Evolutionary conservation across 2,888 invertebrate species (phyloP).

Genomic region (Platypus cylindrus): DNA sequence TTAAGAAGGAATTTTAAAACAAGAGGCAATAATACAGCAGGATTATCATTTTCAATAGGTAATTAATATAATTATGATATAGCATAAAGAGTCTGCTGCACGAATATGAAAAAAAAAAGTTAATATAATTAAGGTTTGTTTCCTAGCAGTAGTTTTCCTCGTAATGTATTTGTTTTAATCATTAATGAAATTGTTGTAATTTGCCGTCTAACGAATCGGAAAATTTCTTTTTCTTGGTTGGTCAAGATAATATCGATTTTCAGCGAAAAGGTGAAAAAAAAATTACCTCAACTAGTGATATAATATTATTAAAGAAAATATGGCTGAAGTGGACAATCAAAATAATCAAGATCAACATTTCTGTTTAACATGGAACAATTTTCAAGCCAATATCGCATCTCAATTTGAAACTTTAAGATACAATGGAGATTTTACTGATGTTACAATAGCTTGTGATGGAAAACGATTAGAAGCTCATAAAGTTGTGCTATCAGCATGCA

Average conservation of each 20-base stretch:
- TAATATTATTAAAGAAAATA: constrained; percentile 14
- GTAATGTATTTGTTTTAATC: too few species aligned
- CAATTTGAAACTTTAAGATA: constrained; percentile 74
- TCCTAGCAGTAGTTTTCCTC: too few species aligned
- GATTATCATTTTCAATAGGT: too few species aligned
- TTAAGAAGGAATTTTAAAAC: too few species aligned
- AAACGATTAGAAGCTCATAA: constrained; percentile 74
- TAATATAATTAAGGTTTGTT: too few species aligned
- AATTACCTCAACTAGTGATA: constrained; percentile 14
- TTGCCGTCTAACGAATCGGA: constrained; percentile 22
- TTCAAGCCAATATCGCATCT: constrained; percentile 75
- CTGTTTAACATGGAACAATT: constrained; percentile 84
- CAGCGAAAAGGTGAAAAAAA: constrained; percentile 31
- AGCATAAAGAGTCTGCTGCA: too few species aligned
- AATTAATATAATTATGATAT: too few species aligned
- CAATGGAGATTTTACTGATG: constrained; percentile 80
- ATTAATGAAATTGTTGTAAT: too few species aligned
- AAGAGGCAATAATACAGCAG: too few species aligned
- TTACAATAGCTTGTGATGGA: constrained; percentile 76
- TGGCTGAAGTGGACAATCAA: constrained; percentile 27
- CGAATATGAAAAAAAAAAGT: too few species aligned
- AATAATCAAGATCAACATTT: constrained; percentile 72
- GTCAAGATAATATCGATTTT: constrained; percentile 35
- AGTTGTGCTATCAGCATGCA: constrained; percentile 75
- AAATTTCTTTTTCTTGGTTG: constrained; percentile 35